Base-by-base conservation (phyloP, 1,140 invertebrate species). In the Musca vetustissima region DNA sequence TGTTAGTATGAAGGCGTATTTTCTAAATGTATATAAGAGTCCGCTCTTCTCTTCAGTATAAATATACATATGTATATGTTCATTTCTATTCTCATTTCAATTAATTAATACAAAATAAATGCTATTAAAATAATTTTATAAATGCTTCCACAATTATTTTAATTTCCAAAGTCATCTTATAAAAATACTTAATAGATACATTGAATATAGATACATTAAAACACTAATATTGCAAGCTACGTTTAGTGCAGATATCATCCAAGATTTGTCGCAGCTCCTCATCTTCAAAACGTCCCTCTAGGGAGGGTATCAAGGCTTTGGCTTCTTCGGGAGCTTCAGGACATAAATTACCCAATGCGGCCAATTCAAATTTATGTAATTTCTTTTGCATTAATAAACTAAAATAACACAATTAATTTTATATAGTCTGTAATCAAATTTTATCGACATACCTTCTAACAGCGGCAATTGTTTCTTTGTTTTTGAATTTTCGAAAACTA, bases 291-390 rank as follows among this genome's bases (percentile, higher is more conserved):
- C 96, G 87, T 21, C 95, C 96, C 84, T 98, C 96, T 52, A 99
- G 84, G 81, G 94, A 97, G 59, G 97, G 97, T 80, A 99, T 98
- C 3, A 99, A 84, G 43, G 96, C 92, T 85, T 98, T 98, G 0
- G 96, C 96, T 86, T 99, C 97, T 81, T 99, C 97, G 0, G 96
- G 92, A 21, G 94, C 96, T 86, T 99, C 97, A 0, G 98, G 98
- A 83, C 96, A 98, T 2, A 99, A 84, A 85, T 99, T 99, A 2
- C 97, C 97, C 66, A 99, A 85, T 22, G 97, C 94, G 2, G 98
- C 97, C 21, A 99, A 85, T 83, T 99, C 98, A 86, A 99, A 99
- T 85, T 99, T 99, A 83, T 99, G 98, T 11, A 99, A 84, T 79
- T 98, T 97, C 78, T 98, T 98, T 79, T 94, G 92, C 84, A 92